These are phyloP conservation scores for Melanostoma scalare DNA, from an alignment of 2,888 invertebrate genomes.

Conservation along the genomic window DNA sequence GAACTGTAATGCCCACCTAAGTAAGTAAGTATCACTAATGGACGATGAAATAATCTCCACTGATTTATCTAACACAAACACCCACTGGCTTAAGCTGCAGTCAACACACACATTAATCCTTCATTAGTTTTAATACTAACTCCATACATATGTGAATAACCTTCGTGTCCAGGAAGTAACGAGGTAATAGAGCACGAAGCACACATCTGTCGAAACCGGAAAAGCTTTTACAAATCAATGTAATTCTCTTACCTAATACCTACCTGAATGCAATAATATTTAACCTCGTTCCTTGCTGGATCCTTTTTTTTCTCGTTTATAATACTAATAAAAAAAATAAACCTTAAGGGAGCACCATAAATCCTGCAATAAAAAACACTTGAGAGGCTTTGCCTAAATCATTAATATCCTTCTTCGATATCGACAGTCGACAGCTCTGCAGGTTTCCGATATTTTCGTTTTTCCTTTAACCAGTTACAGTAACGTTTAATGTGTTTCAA, in stretches of 20 bases:
- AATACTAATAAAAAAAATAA: not conserved
- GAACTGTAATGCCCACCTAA: no score
- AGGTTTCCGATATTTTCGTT: constrained; percentile 38
- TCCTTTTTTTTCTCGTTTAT: constrained; percentile 3
- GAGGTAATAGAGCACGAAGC: constrained; percentile 12
- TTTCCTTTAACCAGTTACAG: constrained; percentile 17
- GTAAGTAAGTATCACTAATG: no score
- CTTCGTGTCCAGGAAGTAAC: no score
- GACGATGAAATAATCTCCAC: no score
- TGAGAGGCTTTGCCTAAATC: constrained; percentile 51
- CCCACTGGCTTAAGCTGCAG: no score
- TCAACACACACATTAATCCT: no score
- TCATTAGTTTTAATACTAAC: no score
- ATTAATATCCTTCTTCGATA: constrained; percentile 33
- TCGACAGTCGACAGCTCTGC: constrained; percentile 21
- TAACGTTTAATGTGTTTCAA: constrained; percentile 58
- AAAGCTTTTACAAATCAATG: constrained; percentile 17
- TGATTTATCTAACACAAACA: no score
- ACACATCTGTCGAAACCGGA: constrained; percentile 7
- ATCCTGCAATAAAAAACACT: constrained; percentile 57
- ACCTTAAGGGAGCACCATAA: constrained; percentile 28
- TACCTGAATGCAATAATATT: constrained; percentile 36
- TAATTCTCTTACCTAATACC: constrained; percentile 13
- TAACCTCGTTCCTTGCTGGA: constrained; percentile 23
- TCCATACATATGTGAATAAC: no score